Evolutionary conservation across 92 coral and sea anemone genomes (phyloP).

Genomic region (Actinernus sp.): DNA sequence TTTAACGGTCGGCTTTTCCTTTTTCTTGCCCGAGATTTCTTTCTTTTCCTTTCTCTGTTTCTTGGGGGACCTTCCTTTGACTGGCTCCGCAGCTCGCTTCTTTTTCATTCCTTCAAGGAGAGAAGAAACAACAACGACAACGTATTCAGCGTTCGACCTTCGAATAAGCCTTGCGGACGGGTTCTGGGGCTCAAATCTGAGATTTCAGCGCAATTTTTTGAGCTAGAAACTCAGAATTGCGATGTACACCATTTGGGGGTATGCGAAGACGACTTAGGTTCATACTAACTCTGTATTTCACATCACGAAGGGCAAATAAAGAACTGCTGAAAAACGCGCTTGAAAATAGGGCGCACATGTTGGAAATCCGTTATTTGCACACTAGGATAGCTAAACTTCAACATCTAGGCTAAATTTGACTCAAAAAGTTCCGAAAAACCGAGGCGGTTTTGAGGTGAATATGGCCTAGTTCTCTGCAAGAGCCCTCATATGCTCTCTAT

Average conservation of each 20-base stretch:
- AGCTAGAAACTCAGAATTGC: constrained; percentile 19
- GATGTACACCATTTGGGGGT: constrained; percentile 9
- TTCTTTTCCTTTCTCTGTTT: constrained; percentile 65
- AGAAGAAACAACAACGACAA: constrained; percentile 66
- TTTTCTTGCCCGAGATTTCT: constrained; percentile 26
- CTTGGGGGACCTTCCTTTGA: constrained; percentile 73
- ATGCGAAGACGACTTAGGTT: constrained; percentile 16
- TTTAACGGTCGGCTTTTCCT: constrained; percentile 64
- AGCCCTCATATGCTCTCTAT: constrained; percentile 55
- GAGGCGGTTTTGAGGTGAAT: constrained; percentile 17
- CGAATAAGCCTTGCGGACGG: constrained; percentile 40
- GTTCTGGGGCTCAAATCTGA: constrained; percentile 23
- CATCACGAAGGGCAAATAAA: background rate
- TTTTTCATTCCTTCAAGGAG: constrained; percentile 80
- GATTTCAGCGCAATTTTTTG: constrained; percentile 25
- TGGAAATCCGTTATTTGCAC: constrained; percentile 23
- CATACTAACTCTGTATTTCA: constrained; percentile 26
- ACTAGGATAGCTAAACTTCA: constrained; percentile 4
- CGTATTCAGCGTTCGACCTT: constrained; percentile 56
- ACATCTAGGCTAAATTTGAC: constrained; percentile 1
- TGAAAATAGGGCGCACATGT: constrained; percentile 25
- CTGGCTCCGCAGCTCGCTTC: constrained; percentile 83
- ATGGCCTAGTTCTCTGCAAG: constrained; percentile 21
- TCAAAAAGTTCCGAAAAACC: constrained; percentile 21
- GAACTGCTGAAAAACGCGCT: constrained; percentile 11